Evolutionary conservation across 1,140 invertebrate genomes (phyloP).

Genomic region (Drosophila trapezifrons): DNA sequence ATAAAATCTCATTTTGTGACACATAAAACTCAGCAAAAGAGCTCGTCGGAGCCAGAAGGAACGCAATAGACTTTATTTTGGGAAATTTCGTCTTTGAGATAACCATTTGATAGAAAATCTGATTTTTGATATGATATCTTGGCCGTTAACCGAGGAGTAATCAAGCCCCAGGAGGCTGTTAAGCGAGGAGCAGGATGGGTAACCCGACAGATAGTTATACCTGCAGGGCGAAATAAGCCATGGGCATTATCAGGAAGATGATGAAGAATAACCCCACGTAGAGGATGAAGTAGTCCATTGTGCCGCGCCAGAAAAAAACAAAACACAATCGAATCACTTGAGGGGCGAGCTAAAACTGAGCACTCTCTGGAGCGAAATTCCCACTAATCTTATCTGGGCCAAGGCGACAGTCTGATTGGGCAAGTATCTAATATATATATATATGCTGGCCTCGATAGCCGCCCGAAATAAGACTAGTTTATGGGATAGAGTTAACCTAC

Average conservation of each 20-base stretch:
- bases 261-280: constrained; percentile 58
- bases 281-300: constrained; percentile 55
- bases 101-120: neutral
- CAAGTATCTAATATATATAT: constrained; percentile 32
- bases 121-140: no score
- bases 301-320: neutral
- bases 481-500: constrained; percentile 9
- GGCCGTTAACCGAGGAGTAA: neutral
- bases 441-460: constrained; percentile 4
- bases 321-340: constrained; percentile 46
- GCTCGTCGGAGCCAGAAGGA: neutral
- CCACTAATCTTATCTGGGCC: constrained; percentile 38
- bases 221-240: constrained; percentile 60
- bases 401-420: constrained; percentile 38
- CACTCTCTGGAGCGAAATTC: constrained; percentile 5
- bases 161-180: neutral
- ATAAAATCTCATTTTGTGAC: neutral
- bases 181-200: neutral
- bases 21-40: neutral
- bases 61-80: neutral
- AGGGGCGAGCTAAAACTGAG: constrained; percentile 40
- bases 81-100: neutral
- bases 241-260: constrained; percentile 60
- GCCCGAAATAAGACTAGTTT: no score
- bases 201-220: constrained; percentile 22